These are phyloP conservation scores for Bambusicola thoracicus DNA, from an alignment of 2,113 vertebrate species.

Conservation along the genomic window DNA sequence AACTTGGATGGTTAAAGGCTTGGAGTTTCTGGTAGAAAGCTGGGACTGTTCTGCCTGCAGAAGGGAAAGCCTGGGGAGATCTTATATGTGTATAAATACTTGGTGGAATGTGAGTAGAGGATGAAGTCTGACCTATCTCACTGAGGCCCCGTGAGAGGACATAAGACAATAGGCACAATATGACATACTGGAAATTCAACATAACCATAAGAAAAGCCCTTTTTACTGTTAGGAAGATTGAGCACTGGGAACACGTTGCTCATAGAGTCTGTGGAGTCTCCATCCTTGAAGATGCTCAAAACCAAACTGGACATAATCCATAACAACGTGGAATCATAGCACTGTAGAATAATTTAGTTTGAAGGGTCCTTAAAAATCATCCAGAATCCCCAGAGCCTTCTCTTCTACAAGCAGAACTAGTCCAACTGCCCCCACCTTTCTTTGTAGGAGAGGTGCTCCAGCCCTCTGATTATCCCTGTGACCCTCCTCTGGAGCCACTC, in stretches of 20 bases:
- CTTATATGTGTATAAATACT: not conserved
- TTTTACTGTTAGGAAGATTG: not conserved
- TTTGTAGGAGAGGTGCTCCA: too few relatives aligned
- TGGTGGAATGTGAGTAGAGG: not conserved
- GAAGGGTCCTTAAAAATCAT: too few relatives aligned
- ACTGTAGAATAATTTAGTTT: too few relatives aligned
- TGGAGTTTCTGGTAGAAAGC: not conserved
- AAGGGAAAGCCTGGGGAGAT: not conserved
- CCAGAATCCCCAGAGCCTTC: too few relatives aligned
- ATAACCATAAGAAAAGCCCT: not conserved
- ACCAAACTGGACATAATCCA: not conserved
- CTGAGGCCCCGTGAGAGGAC: not conserved
- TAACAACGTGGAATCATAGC: not conserved
- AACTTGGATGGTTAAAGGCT: not conserved
- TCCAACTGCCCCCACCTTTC: too few relatives aligned
- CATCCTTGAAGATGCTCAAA: not conserved
- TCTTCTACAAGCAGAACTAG: too few relatives aligned
- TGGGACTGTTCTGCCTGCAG: not conserved
- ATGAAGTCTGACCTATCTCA: not conserved
- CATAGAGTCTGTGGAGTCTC: not conserved
- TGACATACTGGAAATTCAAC: not conserved
- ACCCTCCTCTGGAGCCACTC: too few relatives aligned
- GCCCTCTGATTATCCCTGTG: too few relatives aligned
- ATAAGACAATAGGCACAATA: not conserved
- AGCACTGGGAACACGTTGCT: not conserved